phyloP scores from a whole-genome alignment of 92 coral and sea anemone species.

The Zoanthus sansibaricus region DNA sequence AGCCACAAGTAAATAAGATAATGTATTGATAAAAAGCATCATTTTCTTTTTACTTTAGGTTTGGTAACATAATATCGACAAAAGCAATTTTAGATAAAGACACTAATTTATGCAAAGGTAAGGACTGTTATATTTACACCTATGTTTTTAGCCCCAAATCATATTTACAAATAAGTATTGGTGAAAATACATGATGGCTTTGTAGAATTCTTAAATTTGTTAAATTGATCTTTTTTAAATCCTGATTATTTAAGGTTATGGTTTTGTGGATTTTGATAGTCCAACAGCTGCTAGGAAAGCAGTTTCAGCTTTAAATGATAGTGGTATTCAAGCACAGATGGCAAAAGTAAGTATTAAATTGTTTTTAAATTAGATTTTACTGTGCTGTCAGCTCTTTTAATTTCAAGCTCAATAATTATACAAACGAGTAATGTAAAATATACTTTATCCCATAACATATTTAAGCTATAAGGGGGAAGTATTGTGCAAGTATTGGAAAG shows the following conservation, averaged over 20 bases:
- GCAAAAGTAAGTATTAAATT: constrained; percentile 79
- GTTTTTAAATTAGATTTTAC: not conserved
- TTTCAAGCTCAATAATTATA: too few relatives aligned
- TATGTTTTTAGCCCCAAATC: too few relatives aligned
- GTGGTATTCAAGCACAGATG: constrained; percentile 99
- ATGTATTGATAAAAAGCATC: not conserved
- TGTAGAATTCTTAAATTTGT: not conserved
- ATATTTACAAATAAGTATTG: too few relatives aligned
- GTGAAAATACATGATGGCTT: not conserved
- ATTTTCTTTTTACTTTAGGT: constrained; percentile 61
- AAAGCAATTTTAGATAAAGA: constrained; percentile 99
- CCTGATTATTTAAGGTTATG: constrained; percentile 79
- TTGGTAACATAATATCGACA: constrained; percentile 96
- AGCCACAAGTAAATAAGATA: not conserved
- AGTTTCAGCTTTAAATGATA: constrained; percentile 84
- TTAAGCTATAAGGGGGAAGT: too few relatives aligned
- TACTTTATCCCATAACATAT: too few relatives aligned
- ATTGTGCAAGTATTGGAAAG: too few relatives aligned
- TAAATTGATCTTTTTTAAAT: not conserved
- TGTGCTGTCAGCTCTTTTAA: too few relatives aligned
- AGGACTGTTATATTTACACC: not conserved
- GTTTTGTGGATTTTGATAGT: constrained; percentile 98
- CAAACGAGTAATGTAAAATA: too few relatives aligned
- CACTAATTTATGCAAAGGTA: constrained; percentile 98
- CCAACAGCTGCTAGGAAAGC: constrained; percentile 96